Conservation (phyloP, 2,888 invertebrate genomes). For the Drosophila neotestacea region DNA sequence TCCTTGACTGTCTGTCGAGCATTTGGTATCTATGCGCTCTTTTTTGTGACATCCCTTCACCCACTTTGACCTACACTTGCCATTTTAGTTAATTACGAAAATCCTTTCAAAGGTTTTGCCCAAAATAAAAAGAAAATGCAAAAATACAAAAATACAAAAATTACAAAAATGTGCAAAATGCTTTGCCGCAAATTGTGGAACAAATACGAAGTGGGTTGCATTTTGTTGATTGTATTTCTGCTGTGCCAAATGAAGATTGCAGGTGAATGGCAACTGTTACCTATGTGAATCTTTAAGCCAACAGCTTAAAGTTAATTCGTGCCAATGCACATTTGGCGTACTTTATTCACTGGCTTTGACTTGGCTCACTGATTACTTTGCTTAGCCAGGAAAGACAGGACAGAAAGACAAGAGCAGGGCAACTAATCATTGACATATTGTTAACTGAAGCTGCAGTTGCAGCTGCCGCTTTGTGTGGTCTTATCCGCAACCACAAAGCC, state of each 20-base stretch:
- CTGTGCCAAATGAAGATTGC: constrained; percentile 68
- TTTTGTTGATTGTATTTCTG: constrained; percentile 68
- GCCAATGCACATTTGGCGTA: constrained; percentile 41
- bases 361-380: constrained; percentile 48
- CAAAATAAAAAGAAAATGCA: constrained; percentile 26
- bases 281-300: constrained; percentile 29
- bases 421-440: constrained; percentile 67
- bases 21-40: constrained; percentile 39
- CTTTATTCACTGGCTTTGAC: constrained; percentile 9
- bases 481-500: constrained; percentile 54
- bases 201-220: constrained; percentile 48
- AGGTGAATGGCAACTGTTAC: constrained; percentile 40
- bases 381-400: constrained; percentile 4
- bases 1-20: constrained; percentile 54
- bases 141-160: constrained; percentile 18
- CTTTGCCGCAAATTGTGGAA: background rate
- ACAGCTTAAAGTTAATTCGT: constrained; percentile 26
- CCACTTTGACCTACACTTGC: constrained; percentile 52
- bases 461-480: constrained; percentile 44
- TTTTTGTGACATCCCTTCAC: background rate
- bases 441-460: constrained; percentile 33
- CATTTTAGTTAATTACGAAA: constrained; percentile 76
- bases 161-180: background rate
- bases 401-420: background rate
- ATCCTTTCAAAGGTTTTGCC: constrained; percentile 29